phyloP scores from a whole-genome alignment of 2,888 invertebrate species.

The Sthenelais limicola region DNA sequence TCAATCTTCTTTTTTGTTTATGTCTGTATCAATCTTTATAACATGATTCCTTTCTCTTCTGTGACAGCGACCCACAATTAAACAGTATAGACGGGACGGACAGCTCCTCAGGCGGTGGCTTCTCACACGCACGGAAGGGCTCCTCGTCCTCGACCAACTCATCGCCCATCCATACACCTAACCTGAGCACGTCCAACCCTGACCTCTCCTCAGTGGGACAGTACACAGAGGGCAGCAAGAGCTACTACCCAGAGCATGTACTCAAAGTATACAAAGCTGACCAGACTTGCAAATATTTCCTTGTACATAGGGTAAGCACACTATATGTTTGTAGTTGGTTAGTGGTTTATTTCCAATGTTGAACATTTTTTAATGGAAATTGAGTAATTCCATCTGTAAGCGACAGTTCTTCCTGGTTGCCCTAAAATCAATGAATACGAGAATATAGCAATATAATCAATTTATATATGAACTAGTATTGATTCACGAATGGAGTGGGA shows the following conservation, averaged over 20 bases:
- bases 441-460: no score
- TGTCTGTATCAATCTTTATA: no score
- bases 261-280: conserved; percentile 93
- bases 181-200: conserved; percentile 64
- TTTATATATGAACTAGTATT: no score
- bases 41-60: neutral
- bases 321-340: no score
- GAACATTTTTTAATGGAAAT: no score
- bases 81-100: conserved; percentile 49
- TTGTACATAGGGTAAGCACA: conserved; percentile 87
- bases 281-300: conserved; percentile 96
- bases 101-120: conserved; percentile 20
- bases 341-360: no score
- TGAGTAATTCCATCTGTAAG: no score
- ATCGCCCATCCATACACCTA: conserved; percentile 46
- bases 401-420: no score
- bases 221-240: conserved; percentile 55
- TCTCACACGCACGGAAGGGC: conserved; percentile 45
- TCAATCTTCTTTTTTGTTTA: no score
- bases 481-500: no score
- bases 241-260: conserved; percentile 88
- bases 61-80: conserved; percentile 48
- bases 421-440: no score
- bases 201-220: conserved; percentile 61
- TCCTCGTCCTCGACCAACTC: conserved; percentile 56